phyloP scores from a whole-genome alignment of 2,888 invertebrate genomes.

The Cephalotes varians region DNA sequence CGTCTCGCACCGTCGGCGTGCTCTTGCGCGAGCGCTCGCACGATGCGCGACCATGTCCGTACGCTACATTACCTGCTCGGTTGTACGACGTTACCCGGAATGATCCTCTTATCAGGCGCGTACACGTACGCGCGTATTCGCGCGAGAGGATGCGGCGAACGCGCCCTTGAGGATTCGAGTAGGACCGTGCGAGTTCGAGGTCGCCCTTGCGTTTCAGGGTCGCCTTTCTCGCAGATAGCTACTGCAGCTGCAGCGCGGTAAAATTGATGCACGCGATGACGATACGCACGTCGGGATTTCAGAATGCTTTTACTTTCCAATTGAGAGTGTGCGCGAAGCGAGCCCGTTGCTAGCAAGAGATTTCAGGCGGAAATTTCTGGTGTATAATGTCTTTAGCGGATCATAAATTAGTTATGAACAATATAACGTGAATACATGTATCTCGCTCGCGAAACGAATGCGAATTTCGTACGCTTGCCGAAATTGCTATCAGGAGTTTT shows the following conservation, averaged over 20 bases:
- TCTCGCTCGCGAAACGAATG: not conserved
- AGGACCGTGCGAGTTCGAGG: conserved; percentile 39
- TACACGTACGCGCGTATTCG: conserved; percentile 16
- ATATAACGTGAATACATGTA: not conserved
- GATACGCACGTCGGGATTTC: conserved; percentile 6
- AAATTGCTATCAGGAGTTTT: not conserved
- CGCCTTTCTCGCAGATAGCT: not conserved
- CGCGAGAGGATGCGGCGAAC: conserved; percentile 16
- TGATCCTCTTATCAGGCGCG: conserved; percentile 65
- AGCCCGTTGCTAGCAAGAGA: not conserved
- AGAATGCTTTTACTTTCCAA: conserved; percentile 43
- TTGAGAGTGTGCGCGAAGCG: not conserved
- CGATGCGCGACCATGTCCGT: conserved; percentile 67
- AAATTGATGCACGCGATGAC: conserved; percentile 43
- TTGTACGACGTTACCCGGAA: conserved; percentile 67
- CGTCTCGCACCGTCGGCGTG: conserved; percentile 54
- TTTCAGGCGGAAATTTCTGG: not conserved
- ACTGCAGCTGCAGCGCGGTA: conserved; percentile 7
- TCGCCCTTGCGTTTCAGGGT: conserved; percentile 35
- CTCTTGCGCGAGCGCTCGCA: conserved; percentile 54
- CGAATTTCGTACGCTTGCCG: not conserved
- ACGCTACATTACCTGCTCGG: conserved; percentile 73
- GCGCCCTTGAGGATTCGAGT: conserved; percentile 55
- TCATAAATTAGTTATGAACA: conserved; percentile 20
- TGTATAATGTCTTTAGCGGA: not conserved